phyloP scores from a whole-genome alignment of 1,140 invertebrate genomes.

The Stegodyphus mimosarum region DNA sequence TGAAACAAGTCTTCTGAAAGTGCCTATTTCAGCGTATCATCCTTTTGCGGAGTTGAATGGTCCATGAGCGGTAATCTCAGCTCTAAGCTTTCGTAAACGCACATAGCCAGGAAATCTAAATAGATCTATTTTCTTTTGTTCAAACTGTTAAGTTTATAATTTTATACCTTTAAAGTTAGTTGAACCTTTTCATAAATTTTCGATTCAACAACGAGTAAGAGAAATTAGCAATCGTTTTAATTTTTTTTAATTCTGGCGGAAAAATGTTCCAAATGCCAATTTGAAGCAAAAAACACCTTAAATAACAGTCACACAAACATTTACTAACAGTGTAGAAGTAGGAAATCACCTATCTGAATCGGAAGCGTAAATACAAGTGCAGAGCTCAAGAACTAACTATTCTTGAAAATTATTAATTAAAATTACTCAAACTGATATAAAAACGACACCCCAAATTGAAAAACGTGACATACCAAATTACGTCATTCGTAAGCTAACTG shows the following conservation, averaged over 20 bases:
- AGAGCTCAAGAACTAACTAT: slow-evolving; percentile 13
- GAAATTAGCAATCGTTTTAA: neutral
- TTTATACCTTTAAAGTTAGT: neutral
- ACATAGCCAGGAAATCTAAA: neutral
- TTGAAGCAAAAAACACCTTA: neutral
- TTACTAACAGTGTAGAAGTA: neutral
- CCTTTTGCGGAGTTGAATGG: too few relatives aligned
- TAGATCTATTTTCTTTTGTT: neutral
- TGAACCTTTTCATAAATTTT: neutral
- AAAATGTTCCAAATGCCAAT: neutral
- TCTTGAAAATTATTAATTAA: too few relatives aligned
- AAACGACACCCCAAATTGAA: too few relatives aligned
- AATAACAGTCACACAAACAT: too few relatives aligned
- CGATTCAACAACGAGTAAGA: neutral
- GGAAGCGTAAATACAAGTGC: slow-evolving; percentile 2
- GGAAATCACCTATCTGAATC: slow-evolving; percentile 6
- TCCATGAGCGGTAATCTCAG: too few relatives aligned
- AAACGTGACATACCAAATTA: too few relatives aligned
- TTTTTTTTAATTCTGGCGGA: neutral
- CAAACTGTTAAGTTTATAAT: slow-evolving; percentile 12
- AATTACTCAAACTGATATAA: neutral
- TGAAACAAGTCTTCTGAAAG: too few relatives aligned
- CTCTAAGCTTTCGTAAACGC: neutral
- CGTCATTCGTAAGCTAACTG: too few relatives aligned
- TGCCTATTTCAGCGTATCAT: too few relatives aligned